Evolutionary conservation across 2,113 vertebrate species (phyloP).

Genomic region (Patagioenas fasciata): DNA sequence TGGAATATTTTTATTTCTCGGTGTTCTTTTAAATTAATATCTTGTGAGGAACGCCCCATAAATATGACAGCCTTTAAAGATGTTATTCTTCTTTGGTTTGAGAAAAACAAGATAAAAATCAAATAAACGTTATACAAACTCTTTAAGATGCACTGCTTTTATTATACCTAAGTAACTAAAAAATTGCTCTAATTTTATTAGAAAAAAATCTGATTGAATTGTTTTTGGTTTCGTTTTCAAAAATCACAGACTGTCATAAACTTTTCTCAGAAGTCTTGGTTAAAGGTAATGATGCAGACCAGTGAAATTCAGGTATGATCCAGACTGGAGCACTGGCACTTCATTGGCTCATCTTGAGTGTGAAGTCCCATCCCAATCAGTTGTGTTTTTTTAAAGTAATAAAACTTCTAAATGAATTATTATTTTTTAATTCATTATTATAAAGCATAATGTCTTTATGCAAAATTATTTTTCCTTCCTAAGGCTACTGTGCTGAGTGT

Average conservation of each 20-base stretch:
- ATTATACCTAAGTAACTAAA: background rate
- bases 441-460: background rate
- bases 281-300: background rate
- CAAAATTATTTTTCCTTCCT: background rate
- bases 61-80: background rate
- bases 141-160: background rate
- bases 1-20: background rate
- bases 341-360: background rate
- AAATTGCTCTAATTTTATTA: conserved; percentile 1
- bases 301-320: background rate
- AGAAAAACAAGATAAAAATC: conserved; percentile 10
- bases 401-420: background rate
- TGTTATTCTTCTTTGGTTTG: background rate
- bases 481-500: background rate
- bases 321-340: background rate
- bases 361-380: background rate
- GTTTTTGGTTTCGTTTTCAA: background rate
- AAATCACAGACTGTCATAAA: background rate
- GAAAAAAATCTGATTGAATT: background rate
- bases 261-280: background rate
- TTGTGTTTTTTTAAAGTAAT: background rate
- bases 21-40: background rate
- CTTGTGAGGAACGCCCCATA: background rate
- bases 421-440: background rate
- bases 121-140: background rate